These are phyloP conservation scores for Philopotamus ludificatus DNA, from an alignment of 1,140 invertebrate genomes.

Conservation along the genomic window DNA sequence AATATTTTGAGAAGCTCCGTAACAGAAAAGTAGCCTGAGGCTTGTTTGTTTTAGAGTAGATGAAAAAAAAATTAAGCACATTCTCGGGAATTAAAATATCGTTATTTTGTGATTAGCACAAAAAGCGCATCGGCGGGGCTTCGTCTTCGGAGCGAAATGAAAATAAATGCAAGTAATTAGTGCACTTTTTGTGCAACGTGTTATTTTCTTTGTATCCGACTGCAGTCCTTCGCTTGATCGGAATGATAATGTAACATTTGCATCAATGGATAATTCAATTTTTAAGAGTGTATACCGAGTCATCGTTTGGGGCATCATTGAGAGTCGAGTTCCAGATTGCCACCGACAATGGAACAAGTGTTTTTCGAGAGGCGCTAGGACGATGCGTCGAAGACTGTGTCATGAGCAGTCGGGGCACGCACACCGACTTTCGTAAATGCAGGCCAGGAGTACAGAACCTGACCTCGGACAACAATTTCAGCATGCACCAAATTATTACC, in stretches of 20 bases:
- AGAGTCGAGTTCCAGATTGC: neutral
- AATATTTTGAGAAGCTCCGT: constrained; percentile 3
- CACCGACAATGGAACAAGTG: neutral
- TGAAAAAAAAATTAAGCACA: constrained; percentile 10
- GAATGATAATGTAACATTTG: no score
- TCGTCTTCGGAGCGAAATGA: constrained; percentile 13
- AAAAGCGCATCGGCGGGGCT: neutral
- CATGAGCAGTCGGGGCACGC: neutral
- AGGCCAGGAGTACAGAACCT: no score
- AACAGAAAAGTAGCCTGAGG: constrained; percentile 15
- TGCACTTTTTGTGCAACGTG: constrained; percentile 8
- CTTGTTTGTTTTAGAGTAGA: constrained; percentile 10
- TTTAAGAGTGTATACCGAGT: no score
- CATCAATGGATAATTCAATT: neutral
- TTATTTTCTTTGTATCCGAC: constrained; percentile 6
- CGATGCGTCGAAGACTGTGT: neutral
- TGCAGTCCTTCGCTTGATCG: no score
- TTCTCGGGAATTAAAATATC: constrained; percentile 30
- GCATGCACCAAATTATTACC: no score
- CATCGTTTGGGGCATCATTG: neutral
- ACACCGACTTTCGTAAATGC: neutral
- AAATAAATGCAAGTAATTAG: constrained; percentile 28
- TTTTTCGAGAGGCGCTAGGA: neutral
- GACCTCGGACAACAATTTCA: no score
- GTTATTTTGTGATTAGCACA: constrained; percentile 27